These are phyloP conservation scores for Notamacropus eugenii DNA, from an alignment of 2,797 vertebrate genomes.

Conservation along the genomic window DNA sequence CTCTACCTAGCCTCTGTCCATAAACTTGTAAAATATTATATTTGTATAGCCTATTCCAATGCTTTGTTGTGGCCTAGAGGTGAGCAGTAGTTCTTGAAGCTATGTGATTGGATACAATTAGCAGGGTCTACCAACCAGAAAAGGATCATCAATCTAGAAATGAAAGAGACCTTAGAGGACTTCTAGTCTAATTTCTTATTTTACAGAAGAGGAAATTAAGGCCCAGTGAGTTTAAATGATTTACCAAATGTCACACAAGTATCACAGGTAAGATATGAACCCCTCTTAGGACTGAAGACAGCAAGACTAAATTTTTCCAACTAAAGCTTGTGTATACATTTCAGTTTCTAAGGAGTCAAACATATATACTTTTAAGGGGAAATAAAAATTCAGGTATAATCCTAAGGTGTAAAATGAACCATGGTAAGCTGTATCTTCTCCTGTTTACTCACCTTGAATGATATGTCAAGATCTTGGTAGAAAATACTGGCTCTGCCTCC, in stretches of 20 bases:
- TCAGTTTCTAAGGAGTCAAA: slow-evolving; percentile 78
- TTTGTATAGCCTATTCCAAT: neutral
- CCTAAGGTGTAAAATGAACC: slow-evolving; percentile 77
- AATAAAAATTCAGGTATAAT: slow-evolving; percentile 81
- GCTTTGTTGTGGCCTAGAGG: neutral
- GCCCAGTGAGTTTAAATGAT: neutral
- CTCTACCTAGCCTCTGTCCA: neutral
- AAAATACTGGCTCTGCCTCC: neutral
- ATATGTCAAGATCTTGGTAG: slow-evolving; percentile 66
- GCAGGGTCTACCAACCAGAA: neutral
- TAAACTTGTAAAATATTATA: neutral
- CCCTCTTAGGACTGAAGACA: slow-evolving; percentile 28
- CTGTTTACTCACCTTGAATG: slow-evolving; percentile 65
- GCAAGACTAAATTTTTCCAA: slow-evolving; percentile 72
- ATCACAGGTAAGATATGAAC: neutral
- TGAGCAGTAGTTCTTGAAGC: neutral
- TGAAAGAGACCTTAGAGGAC: neutral
- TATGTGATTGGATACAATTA: neutral
- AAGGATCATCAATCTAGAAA: neutral
- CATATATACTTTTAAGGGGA: slow-evolving; percentile 67
- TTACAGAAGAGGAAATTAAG: neutral
- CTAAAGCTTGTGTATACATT: slow-evolving; percentile 74
- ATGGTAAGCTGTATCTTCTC: slow-evolving; percentile 48
- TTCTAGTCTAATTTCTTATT: neutral
- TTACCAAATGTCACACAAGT: neutral